Conservation (phyloP, 2,888 invertebrate species). For the Phalera bucephala region DNA sequence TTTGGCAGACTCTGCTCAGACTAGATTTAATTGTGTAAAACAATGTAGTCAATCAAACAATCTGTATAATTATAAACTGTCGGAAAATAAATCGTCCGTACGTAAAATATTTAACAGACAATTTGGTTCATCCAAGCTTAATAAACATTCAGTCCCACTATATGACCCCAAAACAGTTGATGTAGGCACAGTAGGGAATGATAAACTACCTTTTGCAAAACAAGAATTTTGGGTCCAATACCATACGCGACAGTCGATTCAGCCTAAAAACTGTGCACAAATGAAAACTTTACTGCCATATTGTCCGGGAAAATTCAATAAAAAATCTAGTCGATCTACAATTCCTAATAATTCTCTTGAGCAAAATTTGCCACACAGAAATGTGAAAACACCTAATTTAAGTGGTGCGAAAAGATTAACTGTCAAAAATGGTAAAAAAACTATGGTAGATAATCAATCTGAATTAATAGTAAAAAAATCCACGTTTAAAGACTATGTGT, state of each 20-base stretch:
- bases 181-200: conserved; percentile 19
- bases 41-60: too few relatives aligned
- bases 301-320: conserved; percentile 39
- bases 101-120: conserved; percentile 40
- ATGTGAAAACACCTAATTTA: neutral
- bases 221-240: conserved; percentile 24
- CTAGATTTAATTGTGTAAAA: too few relatives aligned
- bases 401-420: conserved; percentile 5
- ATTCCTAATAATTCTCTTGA: neutral
- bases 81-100: conserved; percentile 27
- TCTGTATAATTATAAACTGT: too few relatives aligned
- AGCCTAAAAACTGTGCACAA: conserved; percentile 8
- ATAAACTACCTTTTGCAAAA: conserved; percentile 21
- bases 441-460: neutral
- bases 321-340: conserved; percentile 21
- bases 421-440: conserved; percentile 6
- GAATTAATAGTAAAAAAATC: neutral
- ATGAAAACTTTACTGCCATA: conserved; percentile 44
- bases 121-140: conserved; percentile 43
- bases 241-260: conserved; percentile 11
- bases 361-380: neutral
- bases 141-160: conserved; percentile 12
- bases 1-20: too few relatives aligned
- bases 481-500: conserved; percentile 3
- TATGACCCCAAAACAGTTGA: conserved; percentile 2